Evolutionary conservation across 2,888 invertebrate species (phyloP).

Genomic region (Callosobruchus maculatus): DNA sequence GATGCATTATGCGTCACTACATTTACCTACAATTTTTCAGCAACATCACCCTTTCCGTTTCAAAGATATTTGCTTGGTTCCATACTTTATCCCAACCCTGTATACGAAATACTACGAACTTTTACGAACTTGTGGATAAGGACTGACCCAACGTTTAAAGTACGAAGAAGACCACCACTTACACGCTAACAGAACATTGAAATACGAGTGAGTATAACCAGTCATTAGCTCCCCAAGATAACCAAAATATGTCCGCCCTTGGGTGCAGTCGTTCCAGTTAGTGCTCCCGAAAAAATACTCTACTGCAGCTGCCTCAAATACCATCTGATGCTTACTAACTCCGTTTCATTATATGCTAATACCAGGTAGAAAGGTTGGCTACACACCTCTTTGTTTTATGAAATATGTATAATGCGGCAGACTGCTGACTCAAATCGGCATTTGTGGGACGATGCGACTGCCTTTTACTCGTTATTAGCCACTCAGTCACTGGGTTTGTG

Average conservation of each 20-base stretch:
- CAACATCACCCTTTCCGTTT: no score
- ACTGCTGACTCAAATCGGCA: background rate
- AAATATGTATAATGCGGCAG: background rate
- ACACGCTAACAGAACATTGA: no score
- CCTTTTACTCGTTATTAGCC: background rate
- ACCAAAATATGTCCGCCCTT: background rate
- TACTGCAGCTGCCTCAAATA: background rate
- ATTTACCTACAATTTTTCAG: no score
- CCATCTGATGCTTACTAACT: background rate
- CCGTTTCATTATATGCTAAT: background rate
- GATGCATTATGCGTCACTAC: no score
- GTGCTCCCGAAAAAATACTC: background rate
- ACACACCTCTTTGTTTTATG: background rate
- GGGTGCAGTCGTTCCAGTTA: background rate
- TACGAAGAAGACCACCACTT: no score
- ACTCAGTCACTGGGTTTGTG: background rate
- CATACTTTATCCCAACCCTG: no score
- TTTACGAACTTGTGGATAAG: no score
- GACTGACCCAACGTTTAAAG: no score
- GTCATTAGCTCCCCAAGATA: background rate
- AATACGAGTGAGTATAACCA: no score
- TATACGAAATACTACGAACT: no score
- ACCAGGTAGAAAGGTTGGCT: background rate
- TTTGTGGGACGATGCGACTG: background rate
- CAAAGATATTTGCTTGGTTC: no score